Base-by-base conservation (phyloP, 2,888 invertebrate species). In the Cataglyphis rosenhaueri region DNA sequence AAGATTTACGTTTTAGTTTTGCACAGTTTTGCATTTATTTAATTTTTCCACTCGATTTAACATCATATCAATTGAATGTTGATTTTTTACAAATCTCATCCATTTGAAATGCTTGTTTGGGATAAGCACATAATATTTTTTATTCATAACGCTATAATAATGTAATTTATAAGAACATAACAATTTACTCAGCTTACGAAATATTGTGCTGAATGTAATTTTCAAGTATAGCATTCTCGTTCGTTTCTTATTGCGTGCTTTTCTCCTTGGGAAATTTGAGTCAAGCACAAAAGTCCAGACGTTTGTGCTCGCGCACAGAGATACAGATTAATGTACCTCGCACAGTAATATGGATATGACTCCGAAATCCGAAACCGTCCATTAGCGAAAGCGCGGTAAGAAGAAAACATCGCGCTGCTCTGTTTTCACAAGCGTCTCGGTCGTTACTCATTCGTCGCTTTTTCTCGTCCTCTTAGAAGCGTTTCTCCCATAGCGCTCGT, bases 371-470 rank as follows among this genome's bases (percentile, higher is more conserved):
- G 71, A 74, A 65, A 68, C 75, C 83, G 74, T 74, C 82, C 76
- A 85, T 85, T 79, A 83, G 61, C 73, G 79, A 71, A 75, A 66
- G 48, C 32, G 61, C 66, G 44, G 61, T 57, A 84, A 41, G 61
- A 81, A 65, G 79, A 81, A 83, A 83, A 74, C 64, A 62, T 57
- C 73, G 65, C 76, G 70, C 83, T 78, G 59, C 83, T 84, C 82
- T 84, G 84, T 84, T 84, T 84, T 84, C 83, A 83, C 84, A 84
- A 83, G 78, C 83, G 78, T 73, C 83, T 71, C 83, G 73, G 75
- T 78, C 84, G 76, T 71, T 66, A 84, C 73, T 84, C 73, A 83
- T 83, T 83, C 83, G 65, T 64, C 83, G 41, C 75, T 66, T 82
- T 83, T 73, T 83, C 59, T 61, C 66, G 66, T 55, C 64, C 59